Conservation (phyloP, 1,140 invertebrate species). For the Orchestia grillus region DNA sequence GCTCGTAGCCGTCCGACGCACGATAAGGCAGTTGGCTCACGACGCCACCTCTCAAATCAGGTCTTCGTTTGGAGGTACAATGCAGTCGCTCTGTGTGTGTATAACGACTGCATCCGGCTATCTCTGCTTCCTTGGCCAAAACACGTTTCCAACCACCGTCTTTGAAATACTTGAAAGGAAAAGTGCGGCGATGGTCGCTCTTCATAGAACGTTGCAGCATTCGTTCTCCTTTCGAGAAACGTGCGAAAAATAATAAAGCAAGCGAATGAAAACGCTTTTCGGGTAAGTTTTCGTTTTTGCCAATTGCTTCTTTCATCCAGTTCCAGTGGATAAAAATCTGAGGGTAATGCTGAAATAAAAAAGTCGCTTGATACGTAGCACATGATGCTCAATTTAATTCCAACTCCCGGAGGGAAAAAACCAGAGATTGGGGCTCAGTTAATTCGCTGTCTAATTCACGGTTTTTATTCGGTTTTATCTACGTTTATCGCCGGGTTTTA, state of each 20-base stretch:
- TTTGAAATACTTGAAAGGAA: background rate
- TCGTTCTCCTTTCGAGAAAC: background rate
- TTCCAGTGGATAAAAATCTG: background rate
- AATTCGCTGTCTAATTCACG: slow-evolving; percentile 49
- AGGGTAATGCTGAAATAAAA: background rate
- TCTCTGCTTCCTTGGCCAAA: background rate
- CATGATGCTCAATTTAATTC: slow-evolving; percentile 1
- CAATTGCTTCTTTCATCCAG: background rate
- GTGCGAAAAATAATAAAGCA: background rate
- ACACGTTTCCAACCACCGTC: background rate
- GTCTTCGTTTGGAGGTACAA: background rate
- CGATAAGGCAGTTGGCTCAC: background rate
- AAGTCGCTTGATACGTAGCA: background rate
- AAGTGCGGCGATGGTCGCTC: background rate
- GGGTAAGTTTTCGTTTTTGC: background rate
- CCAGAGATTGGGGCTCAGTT: background rate
- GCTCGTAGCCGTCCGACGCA: background rate
- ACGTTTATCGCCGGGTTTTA: slow-evolving; percentile 50
- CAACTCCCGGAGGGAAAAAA: background rate
- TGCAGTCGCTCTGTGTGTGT: background rate
- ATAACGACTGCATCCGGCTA: background rate
- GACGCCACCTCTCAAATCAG: background rate
- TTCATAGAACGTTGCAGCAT: background rate
- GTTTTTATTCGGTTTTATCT: slow-evolving; percentile 54
- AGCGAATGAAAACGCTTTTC: background rate